phyloP scores from a whole-genome alignment of 2,888 invertebrate species.

The Neelides folsomi region DNA sequence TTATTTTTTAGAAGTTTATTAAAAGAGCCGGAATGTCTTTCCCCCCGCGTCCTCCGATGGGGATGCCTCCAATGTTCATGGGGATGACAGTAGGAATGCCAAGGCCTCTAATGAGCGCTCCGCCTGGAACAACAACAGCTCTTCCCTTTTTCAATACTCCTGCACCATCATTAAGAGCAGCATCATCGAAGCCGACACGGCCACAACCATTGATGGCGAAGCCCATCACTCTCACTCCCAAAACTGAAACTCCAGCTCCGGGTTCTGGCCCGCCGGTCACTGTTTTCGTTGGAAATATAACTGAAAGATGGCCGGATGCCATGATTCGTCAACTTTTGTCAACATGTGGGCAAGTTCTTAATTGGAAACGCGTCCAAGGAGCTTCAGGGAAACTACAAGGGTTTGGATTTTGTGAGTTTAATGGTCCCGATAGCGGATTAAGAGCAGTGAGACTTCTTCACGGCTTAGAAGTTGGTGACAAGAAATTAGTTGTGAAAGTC shows the following conservation, averaged over 20 bases:
- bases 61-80: conserved; percentile 34
- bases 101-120: conserved; percentile 6
- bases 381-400: conserved; percentile 48
- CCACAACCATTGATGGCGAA: background rate
- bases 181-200: conserved; percentile 2
- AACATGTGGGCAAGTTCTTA: conserved; percentile 84
- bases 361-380: conserved; percentile 91
- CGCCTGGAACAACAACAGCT: conserved; percentile 1
- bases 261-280: conserved; percentile 72
- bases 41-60: conserved; percentile 70
- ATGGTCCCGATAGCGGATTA: conserved; percentile 86
- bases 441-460: conserved; percentile 85
- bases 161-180: background rate
- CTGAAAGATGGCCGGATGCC: conserved; percentile 83
- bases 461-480: conserved; percentile 82
- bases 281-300: conserved; percentile 94
- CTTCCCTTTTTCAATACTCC: background rate
- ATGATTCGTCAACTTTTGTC: conserved; percentile 85
- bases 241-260: conserved; percentile 28
- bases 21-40: conserved; percentile 55
- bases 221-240: conserved; percentile 5
- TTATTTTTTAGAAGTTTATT: too few species aligned
- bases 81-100: conserved; percentile 15
- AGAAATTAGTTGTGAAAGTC: conserved; percentile 85
- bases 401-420: conserved; percentile 96